phyloP scores from a whole-genome alignment of 2,797 vertebrate species.

The Pyrrhura leucotis region DNA sequence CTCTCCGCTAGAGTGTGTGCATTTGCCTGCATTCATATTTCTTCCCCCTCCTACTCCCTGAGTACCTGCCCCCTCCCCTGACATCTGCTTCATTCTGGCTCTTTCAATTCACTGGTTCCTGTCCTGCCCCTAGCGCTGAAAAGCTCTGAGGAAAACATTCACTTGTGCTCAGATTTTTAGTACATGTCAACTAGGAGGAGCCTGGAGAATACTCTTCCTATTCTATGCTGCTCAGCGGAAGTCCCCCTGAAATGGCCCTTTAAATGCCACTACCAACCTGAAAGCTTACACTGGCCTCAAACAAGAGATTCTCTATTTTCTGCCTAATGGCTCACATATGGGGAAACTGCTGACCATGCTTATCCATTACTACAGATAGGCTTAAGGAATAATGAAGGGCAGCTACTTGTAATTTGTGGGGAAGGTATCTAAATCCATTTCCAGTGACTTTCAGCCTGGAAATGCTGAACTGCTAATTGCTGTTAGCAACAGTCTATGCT shows the following conservation, averaged over 20 bases:
- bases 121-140: fast-evolving
- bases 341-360: background rate
- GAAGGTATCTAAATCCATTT: background rate
- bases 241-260: background rate
- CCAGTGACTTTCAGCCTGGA: background rate
- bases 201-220: background rate
- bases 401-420: background rate
- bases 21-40: background rate
- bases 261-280: background rate
- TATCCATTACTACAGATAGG: background rate
- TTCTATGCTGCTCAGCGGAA: background rate
- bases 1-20: fast-evolving
- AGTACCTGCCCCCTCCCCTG: background rate
- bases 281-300: background rate
- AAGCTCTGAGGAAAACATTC: background rate
- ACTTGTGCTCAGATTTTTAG: background rate
- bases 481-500: background rate
- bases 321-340: background rate
- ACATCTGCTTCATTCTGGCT: background rate
- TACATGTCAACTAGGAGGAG: background rate
- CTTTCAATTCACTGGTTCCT: background rate
- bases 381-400: background rate
- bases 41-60: background rate
- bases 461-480: background rate
- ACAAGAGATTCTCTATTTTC: background rate